Percentiles rank a stretch among this genome's conserved stretches.
Evolutionary conservation across 2,113 vertebrate species (phyloP).

Genomic region (Paracanthobrama guichenoti): DNA sequence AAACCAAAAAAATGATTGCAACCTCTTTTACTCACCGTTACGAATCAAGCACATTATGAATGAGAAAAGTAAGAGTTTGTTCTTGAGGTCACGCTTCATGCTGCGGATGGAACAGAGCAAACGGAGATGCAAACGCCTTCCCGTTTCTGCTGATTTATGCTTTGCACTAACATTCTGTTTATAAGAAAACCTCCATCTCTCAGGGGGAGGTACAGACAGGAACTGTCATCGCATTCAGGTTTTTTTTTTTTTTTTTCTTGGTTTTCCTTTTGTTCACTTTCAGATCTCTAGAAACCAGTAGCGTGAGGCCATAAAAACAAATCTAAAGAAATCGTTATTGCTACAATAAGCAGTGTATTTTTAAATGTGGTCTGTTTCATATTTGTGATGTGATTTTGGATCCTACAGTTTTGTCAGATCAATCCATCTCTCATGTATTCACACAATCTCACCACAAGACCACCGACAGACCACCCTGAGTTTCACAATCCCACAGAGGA

Average conservation of each 20-base stretch:
- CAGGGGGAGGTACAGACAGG: conserved; percentile 40
- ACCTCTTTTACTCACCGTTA: background rate
- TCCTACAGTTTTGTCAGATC: background rate
- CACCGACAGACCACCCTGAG: conserved; percentile 6
- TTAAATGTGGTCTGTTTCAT: background rate
- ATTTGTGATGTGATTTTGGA: background rate
- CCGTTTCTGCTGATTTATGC: conserved; percentile 40
- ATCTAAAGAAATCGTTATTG: background rate
- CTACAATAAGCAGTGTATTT: background rate
- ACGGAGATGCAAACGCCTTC: background rate
- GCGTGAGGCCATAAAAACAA: background rate
- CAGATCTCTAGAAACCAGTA: background rate
- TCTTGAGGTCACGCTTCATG: conserved; percentile 33
- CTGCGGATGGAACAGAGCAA: background rate
- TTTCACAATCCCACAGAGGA: conserved; percentile 17
- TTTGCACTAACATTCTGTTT: conserved; percentile 18
- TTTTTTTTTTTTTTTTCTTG: background rate
- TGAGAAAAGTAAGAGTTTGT: conserved; percentile 2
- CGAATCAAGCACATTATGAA: background rate
- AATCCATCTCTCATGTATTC: background rate
- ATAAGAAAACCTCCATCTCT: conserved; percentile 18
- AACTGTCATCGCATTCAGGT: background rate
- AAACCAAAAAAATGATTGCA: background rate
- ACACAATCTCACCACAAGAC: conserved; percentile 39
- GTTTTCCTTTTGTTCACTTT: background rate